Percentiles rank a stretch among this genome's conserved stretches.
phyloP scores from a whole-genome alignment of 2,113 vertebrate genomes.

The Equus przewalskii region DNA sequence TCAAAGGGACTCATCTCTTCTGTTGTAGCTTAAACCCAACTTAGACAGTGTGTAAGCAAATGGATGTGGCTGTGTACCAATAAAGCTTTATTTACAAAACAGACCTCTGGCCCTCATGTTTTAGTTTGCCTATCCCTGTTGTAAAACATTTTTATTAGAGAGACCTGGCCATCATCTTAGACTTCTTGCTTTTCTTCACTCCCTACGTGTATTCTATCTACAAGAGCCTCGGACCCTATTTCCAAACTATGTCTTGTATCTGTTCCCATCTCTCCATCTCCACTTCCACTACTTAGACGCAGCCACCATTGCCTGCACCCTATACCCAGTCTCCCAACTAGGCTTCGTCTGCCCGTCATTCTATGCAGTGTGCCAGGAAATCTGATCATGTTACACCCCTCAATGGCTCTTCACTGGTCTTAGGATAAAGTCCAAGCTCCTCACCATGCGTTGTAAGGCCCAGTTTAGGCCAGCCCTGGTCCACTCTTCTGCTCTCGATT shows the following conservation, averaged over 20 bases:
- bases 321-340: not conserved
- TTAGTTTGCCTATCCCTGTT: not conserved
- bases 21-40: not conserved
- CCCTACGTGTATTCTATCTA: not conserved
- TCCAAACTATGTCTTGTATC: not conserved
- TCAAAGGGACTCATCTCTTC: not conserved
- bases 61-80: not conserved
- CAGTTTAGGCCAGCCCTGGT: not conserved
- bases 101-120: not conserved
- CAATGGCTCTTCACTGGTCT: accelerated
- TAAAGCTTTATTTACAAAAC: slow-evolving; percentile 28
- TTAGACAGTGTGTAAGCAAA: not conserved
- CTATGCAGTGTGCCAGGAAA: not conserved
- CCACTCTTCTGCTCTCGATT: accelerated
- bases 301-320: accelerated
- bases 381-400: not conserved
- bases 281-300: not conserved
- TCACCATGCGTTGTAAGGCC: accelerated
- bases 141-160: not conserved
- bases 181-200: not conserved
- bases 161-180: not conserved
- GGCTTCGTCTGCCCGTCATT: not conserved
- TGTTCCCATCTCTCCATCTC: not conserved
- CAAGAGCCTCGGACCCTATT: not conserved
- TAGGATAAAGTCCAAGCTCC: not conserved